These are phyloP conservation scores for Caenorhabditis japonica DNA, from an alignment of 2,888 invertebrate species.

Conservation along the genomic window DNA sequence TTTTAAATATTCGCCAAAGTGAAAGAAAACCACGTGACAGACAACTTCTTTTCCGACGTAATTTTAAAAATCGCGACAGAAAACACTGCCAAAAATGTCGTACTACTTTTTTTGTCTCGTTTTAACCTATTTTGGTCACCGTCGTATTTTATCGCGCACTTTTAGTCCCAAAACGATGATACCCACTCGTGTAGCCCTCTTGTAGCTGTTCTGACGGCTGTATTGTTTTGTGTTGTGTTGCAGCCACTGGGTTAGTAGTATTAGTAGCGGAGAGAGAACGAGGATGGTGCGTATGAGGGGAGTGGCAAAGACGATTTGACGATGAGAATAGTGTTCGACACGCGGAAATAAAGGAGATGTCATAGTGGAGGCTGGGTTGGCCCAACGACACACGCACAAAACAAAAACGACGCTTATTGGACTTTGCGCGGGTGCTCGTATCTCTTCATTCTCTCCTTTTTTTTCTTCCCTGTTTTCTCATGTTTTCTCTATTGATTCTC, in stretches of 20 bases:
- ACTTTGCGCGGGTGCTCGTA: constrained; percentile 42
- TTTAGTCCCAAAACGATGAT: constrained; percentile 1
- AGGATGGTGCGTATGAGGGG: too few relatives aligned
- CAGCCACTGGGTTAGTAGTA: constrained; percentile 44
- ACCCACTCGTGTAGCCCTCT: constrained; percentile 28
- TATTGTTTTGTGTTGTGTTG: too few relatives aligned
- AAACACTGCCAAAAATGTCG: too few relatives aligned
- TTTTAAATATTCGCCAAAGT: too few relatives aligned
- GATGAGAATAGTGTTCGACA: constrained; percentile 43
- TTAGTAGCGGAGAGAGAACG: constrained; percentile 33
- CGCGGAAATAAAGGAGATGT: constrained; percentile 40
- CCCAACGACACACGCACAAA: constrained; percentile 19
- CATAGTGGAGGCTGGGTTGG: constrained; percentile 2
- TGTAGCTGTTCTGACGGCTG: constrained; percentile 36
- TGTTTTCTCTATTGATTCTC: constrained; percentile 21
- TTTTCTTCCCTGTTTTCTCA: constrained; percentile 14
- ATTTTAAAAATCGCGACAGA: neutral
- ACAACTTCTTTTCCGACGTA: too few relatives aligned
- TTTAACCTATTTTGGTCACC: neutral
- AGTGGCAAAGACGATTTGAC: constrained; percentile 43
- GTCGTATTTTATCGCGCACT: too few relatives aligned
- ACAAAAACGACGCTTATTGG: constrained; percentile 46
- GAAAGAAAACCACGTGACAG: too few relatives aligned
- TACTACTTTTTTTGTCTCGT: neutral
- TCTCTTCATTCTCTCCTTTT: constrained; percentile 5